Evolutionary conservation across 2,113 vertebrate genomes (phyloP).

Genomic region (Cyrtonyx montezumae): DNA sequence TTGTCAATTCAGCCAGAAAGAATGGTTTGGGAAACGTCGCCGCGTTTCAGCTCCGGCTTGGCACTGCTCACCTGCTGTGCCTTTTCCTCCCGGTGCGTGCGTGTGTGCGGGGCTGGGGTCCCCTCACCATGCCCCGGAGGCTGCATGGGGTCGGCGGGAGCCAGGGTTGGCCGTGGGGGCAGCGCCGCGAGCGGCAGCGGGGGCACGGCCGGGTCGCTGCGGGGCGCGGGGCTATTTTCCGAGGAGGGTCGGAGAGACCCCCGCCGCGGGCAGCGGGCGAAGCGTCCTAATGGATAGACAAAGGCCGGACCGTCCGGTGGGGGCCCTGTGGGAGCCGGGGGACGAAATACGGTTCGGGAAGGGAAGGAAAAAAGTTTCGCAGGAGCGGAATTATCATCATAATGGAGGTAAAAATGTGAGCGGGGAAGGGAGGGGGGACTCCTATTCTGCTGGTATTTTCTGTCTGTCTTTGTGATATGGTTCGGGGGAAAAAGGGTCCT

Average conservation of each 20-base stretch:
- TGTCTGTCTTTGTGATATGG: conserved; percentile 78
- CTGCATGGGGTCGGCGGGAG: neutral
- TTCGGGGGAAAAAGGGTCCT: conserved; percentile 77
- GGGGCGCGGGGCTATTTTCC: neutral
- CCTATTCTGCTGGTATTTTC: conserved; percentile 79
- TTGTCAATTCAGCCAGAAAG: conserved; percentile 35
- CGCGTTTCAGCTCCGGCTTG: neutral
- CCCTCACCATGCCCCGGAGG: neutral
- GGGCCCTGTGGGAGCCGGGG: conserved; percentile 10
- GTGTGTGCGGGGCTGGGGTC: neutral
- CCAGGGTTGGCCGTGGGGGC: neutral
- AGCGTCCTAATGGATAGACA: conserved; percentile 13
- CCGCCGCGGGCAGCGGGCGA: neutral
- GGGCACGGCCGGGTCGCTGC: neutral
- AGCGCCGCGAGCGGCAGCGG: neutral
- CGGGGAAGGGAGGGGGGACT: neutral
- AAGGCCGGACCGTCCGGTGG: conserved; percentile 12
- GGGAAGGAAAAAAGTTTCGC: conserved; percentile 58
- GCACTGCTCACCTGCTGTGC: neutral
- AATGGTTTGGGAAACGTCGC: conserved; percentile 12
- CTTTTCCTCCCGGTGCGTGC: neutral
- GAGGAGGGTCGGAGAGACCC: neutral
- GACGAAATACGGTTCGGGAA: conserved; percentile 38
- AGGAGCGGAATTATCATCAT: conserved; percentile 72
- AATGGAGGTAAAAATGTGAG: conserved; percentile 72